Evolutionary conservation across 2,797 vertebrate genomes (phyloP).

Genomic region (Carapus acus): DNA sequence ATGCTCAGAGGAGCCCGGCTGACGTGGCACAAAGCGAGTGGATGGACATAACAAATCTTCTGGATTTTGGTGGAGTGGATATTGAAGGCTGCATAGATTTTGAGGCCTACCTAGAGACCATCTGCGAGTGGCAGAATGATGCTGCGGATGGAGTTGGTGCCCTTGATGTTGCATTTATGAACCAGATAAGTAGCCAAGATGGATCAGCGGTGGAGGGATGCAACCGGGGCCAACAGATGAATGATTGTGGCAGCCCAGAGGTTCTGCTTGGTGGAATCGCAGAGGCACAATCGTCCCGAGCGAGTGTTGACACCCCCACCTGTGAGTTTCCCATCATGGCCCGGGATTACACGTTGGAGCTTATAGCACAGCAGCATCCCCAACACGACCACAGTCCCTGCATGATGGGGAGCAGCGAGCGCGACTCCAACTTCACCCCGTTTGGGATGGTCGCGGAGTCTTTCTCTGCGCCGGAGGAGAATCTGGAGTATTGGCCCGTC

Average conservation of each 20-base stretch:
- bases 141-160: constrained; percentile 12
- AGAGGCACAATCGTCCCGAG: constrained; percentile 18
- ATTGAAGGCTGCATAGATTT: constrained; percentile 33
- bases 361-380: constrained; percentile 20
- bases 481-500: constrained; percentile 39
- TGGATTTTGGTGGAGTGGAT: constrained; percentile 34
- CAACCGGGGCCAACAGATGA: constrained; percentile 1
- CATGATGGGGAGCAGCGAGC: constrained; percentile 28
- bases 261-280: neutral
- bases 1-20: constrained; percentile 37
- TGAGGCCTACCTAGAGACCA: constrained; percentile 50
- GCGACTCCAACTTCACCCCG: constrained; percentile 12
- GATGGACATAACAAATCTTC: constrained; percentile 58
- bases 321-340: constrained; percentile 6
- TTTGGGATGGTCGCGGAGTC: constrained; percentile 74
- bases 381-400: constrained; percentile 28
- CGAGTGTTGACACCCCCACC: constrained; percentile 8
- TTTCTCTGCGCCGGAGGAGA: constrained; percentile 55
- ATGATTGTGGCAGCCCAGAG: constrained; percentile 17
- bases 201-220: constrained; percentile 9
- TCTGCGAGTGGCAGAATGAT: constrained; percentile 42
- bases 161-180: constrained; percentile 24
- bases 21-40: constrained; percentile 52
- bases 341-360: constrained; percentile 17
- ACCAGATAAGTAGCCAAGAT: constrained; percentile 14